phyloP scores from a whole-genome alignment of 2,113 vertebrate genomes.

The Zootoca vivipara region DNA sequence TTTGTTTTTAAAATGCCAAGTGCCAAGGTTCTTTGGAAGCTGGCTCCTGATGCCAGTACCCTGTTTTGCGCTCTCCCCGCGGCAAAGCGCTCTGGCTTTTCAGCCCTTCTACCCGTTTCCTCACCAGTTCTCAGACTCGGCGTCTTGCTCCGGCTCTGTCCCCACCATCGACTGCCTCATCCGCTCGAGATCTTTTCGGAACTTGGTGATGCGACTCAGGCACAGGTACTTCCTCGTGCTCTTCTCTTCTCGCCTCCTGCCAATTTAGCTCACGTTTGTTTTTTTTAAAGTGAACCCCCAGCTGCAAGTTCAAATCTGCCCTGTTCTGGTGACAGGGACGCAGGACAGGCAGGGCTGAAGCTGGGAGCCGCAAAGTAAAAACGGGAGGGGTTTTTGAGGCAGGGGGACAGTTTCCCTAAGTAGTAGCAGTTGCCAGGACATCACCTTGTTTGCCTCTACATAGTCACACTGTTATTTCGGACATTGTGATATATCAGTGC shows the following conservation, averaged over 20 bases:
- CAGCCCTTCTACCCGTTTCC: neutral
- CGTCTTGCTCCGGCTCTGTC: constrained; percentile 20
- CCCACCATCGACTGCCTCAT: constrained; percentile 41
- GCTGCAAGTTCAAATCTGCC: neutral
- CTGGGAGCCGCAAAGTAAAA: no score
- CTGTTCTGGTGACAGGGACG: neutral
- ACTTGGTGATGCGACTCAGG: constrained; percentile 44
- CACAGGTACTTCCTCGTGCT: constrained; percentile 62
- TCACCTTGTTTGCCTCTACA: no score
- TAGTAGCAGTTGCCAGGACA: no score
- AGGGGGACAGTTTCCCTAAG: neutral
- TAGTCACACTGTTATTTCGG: no score
- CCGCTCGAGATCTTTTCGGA: constrained; percentile 67
- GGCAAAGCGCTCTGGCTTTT: no score
- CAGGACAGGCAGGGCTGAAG: no score
- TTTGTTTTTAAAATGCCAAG: neutral
- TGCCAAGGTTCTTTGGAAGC: neutral
- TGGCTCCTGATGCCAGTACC: neutral
- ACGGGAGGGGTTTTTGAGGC: no score
- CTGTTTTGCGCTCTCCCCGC: neutral
- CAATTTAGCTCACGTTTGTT: neutral
- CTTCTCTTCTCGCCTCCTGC: constrained; percentile 73
- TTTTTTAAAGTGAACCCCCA: neutral
- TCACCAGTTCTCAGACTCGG: constrained; percentile 66
- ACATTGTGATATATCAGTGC: no score